Percentiles rank a stretch among this genome's conserved stretches.
Conservation (phyloP, 2,113 vertebrate genomes). For the Pseudorhombus dupliciocellatus region DNA sequence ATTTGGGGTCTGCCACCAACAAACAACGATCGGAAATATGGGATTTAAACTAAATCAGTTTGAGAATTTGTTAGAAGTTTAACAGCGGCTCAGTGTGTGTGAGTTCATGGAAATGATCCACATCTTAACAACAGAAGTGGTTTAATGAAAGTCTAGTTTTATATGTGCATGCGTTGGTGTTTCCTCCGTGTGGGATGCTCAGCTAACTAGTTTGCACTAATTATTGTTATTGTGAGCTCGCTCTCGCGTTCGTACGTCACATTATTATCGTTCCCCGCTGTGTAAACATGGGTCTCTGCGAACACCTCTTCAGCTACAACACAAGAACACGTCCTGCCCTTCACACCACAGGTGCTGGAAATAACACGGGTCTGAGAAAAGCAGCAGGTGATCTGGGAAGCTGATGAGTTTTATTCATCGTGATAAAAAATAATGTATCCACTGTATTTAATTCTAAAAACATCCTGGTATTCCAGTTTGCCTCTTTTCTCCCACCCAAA, state of each 20-base stretch:
- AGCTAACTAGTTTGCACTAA: neutral
- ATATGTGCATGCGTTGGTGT: neutral
- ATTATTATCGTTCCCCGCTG: neutral
- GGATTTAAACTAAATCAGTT: slow-evolving; percentile 75
- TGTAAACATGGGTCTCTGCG: slow-evolving; percentile 8
- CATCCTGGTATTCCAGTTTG: too few species aligned
- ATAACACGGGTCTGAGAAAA: neutral
- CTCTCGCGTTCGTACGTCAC: neutral
- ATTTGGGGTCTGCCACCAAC: slow-evolving; percentile 79
- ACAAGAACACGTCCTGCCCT: neutral
- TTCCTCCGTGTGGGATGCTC: neutral
- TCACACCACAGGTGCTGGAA: neutral
- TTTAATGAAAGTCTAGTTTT: neutral
- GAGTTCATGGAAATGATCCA: slow-evolving; percentile 6
- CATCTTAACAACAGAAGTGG: neutral
- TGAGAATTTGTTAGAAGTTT: slow-evolving; percentile 66
- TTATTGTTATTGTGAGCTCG: neutral
- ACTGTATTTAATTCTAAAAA: too few species aligned
- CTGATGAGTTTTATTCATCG: neutral
- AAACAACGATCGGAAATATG: slow-evolving; percentile 71
- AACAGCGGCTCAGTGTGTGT: slow-evolving; percentile 26
- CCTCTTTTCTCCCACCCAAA: neutral
- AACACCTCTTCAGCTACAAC: neutral
- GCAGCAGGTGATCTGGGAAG: neutral
- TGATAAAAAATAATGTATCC: neutral